Percentiles rank a stretch among this genome's conserved stretches.
Conservation (phyloP, 2,797 vertebrate species). For the Kryptopterus vitreolus region DNA sequence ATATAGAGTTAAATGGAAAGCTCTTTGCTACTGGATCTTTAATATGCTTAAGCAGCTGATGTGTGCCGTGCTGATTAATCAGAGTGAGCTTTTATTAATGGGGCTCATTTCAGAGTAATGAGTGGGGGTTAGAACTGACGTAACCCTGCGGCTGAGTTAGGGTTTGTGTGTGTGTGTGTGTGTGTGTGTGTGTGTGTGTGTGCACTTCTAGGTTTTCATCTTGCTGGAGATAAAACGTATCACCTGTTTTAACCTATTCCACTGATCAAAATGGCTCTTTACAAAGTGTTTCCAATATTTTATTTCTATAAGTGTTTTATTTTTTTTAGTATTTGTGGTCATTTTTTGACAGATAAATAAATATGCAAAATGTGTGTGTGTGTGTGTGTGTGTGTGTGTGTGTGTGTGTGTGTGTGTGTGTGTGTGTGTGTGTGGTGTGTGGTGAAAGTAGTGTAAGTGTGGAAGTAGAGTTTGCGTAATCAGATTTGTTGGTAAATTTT, state of each 20-base stretch:
- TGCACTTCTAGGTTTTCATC: background rate
- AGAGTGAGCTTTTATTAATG: conserved; percentile 65
- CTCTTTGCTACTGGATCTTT: conserved; percentile 53
- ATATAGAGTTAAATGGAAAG: conserved; percentile 28
- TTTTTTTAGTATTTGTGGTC: no score
- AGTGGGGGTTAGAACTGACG: conserved; percentile 66
- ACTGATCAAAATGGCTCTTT: no score
- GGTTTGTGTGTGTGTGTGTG: conserved; percentile 61
- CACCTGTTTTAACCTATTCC: background rate
- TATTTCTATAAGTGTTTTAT: no score
- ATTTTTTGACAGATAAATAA: background rate
- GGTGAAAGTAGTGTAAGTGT: no score
- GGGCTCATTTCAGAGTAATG: conserved; percentile 71
- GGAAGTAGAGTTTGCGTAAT: no score
- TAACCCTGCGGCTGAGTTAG: conserved; percentile 66
- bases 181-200: conserved; percentile 27
- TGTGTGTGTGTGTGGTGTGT: no score
- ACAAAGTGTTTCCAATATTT: background rate
- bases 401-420: no score
- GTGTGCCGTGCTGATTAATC: conserved; percentile 57
- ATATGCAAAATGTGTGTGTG: no score
- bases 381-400: no score
- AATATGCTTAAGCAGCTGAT: conserved; percentile 57
- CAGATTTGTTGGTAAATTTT: no score
- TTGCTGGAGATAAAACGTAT: background rate